These are phyloP conservation scores for Semaprochilodus insignis DNA, from an alignment of 2,797 vertebrate species.

Conservation along the genomic window DNA sequence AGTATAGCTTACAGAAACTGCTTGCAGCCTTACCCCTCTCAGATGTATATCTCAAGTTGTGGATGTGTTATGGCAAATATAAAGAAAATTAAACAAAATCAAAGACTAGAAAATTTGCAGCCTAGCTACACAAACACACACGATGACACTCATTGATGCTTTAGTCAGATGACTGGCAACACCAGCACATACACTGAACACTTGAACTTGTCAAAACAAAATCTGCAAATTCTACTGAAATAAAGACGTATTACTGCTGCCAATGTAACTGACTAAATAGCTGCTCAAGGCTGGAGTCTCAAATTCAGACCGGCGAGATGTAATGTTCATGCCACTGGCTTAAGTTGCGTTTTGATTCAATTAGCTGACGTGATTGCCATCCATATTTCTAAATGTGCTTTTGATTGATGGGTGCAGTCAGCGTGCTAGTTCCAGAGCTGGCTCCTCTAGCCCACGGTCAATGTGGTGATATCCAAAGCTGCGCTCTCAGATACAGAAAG, in stretches of 20 bases:
- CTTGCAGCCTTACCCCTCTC: not conserved
- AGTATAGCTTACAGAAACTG: not conserved
- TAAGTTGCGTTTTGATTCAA: slow-evolving; percentile 60
- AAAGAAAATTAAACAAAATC: slow-evolving; percentile 23
- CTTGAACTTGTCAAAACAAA: slow-evolving; percentile 56
- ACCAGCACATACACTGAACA: slow-evolving; percentile 47
- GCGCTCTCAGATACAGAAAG: slow-evolving; percentile 1
- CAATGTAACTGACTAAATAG: slow-evolving; percentile 54
- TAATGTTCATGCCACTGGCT: slow-evolving; percentile 60
- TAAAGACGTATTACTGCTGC: slow-evolving; percentile 54
- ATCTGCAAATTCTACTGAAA: slow-evolving; percentile 53
- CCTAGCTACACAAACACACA: not conserved
- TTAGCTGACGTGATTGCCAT: slow-evolving; percentile 61
- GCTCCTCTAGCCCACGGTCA: slow-evolving; percentile 6
- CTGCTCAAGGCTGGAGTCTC: slow-evolving; percentile 53
- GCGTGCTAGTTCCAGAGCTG: slow-evolving; percentile 28
- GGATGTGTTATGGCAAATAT: not conserved
- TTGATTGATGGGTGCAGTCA: slow-evolving; percentile 59
- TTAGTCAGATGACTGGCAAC: slow-evolving; percentile 45
- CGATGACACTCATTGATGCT: not conserved
- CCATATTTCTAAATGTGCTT: slow-evolving; percentile 57
- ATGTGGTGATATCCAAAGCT: slow-evolving; percentile 34
- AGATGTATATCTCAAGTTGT: not conserved
- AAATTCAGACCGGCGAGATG: slow-evolving; percentile 53
- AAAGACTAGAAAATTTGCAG: not conserved